These are phyloP conservation scores for Coracopsis vasa DNA, from an alignment of 2,113 vertebrate species.

Conservation along the genomic window DNA sequence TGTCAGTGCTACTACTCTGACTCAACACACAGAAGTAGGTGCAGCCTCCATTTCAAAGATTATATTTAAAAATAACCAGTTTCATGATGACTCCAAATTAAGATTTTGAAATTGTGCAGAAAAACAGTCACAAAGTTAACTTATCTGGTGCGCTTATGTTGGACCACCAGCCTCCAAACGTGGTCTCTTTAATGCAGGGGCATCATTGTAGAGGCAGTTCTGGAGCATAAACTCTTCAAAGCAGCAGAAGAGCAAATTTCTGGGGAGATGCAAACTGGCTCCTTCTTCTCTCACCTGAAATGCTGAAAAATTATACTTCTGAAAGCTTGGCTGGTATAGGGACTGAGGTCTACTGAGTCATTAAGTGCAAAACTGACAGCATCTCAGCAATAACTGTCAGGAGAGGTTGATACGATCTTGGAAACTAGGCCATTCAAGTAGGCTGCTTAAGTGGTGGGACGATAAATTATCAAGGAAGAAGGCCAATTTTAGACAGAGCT, in stretches of 20 bases:
- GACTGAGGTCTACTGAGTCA: neutral
- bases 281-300: neutral
- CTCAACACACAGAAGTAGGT: neutral
- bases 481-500: neutral
- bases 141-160: neutral
- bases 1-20: neutral
- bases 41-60: neutral
- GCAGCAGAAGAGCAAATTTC: neutral
- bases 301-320: neutral
- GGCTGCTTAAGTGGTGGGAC: neutral
- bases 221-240: neutral
- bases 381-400: neutral
- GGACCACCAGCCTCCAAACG: neutral
- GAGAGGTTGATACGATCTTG: neutral
- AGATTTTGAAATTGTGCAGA: neutral
- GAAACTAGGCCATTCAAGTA: neutral
- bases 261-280: neutral
- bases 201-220: neutral
- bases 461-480: neutral
- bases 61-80: neutral
- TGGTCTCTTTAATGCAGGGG: neutral
- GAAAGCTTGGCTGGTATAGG: neutral
- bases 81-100: neutral
- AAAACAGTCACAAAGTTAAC: neutral
- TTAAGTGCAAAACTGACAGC: neutral